Percentiles rank a stretch among this genome's conserved stretches.
These are phyloP conservation scores for Lampris incognitus DNA, from an alignment of 2,113 vertebrate genomes.

Conservation along the genomic window DNA sequence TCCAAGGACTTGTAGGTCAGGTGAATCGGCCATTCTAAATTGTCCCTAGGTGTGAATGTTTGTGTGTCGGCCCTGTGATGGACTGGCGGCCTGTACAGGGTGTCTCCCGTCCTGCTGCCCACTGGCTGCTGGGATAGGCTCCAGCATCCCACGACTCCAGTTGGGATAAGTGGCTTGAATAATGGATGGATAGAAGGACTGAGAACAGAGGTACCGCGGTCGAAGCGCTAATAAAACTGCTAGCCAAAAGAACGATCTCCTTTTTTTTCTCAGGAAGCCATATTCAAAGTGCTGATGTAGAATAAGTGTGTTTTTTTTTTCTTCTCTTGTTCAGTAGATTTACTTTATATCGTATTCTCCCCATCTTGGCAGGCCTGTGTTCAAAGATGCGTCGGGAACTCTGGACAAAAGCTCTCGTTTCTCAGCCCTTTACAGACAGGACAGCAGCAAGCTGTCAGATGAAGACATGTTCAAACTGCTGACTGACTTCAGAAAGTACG, in stretches of 20 bases:
- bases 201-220: neutral
- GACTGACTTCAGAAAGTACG: slow-evolving; percentile 96
- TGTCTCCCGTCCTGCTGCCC: too few relatives aligned
- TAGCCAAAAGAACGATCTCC: slow-evolving; percentile 2
- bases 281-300: neutral
- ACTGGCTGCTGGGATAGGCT: too few relatives aligned
- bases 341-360: neutral
- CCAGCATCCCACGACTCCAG: too few relatives aligned
- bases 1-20: too few relatives aligned
- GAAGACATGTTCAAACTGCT: slow-evolving; percentile 97
- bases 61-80: too few relatives aligned
- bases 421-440: slow-evolving; percentile 94
- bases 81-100: too few relatives aligned
- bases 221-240: neutral
- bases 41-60: too few relatives aligned
- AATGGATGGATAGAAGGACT: neutral
- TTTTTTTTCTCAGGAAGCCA: neutral
- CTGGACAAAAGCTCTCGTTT: slow-evolving; percentile 93
- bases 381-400: slow-evolving; percentile 93
- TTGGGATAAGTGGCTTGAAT: too few relatives aligned
- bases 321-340: neutral
- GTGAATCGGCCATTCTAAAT: too few relatives aligned
- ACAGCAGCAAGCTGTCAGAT: slow-evolving; percentile 96
- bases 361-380: slow-evolving; percentile 85
- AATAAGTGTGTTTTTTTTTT: slow-evolving; percentile 7